Base-by-base conservation (phyloP, 2,113 vertebrate species). In the Charadrius vociferus region DNA sequence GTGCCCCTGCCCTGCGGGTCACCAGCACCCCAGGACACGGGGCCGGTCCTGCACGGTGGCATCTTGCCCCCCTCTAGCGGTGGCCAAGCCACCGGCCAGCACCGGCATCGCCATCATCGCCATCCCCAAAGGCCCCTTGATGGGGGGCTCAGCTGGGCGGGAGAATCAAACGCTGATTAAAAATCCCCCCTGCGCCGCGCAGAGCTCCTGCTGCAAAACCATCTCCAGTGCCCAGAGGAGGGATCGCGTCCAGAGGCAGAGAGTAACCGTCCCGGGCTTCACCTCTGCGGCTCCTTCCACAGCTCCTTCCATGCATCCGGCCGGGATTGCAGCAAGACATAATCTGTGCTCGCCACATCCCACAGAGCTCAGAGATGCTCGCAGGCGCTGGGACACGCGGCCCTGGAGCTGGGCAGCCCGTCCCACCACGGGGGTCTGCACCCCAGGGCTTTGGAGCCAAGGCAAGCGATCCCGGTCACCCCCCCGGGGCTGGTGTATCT, bases 41-140 rank as follows among this genome's bases (percentile, higher is more conserved):
- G 32, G 18, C 30, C 7, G 6, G 70, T 72, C 52, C 47, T 43
- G 45, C 85, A 41, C 21, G 5, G 82, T 92, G 95, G 88, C 95
- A 95, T 83, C 94, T 59, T 92, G 86, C 91, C 2, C 93, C 95
- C 95, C 82, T 92, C 95, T 96, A 95, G 96, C 3, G 79, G 94
- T 92, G 91, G 74, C 74, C 3, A 4, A 86, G 77, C 59, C 91
- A 79, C 34, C 3, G 2, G 63, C 77, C 81, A 17, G 37, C 74
- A 47, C 65, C 6, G 1, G 18, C 87, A 27, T 20, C 6, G 0
- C 62, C 79, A 27, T 14, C 91, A n/a, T 15, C 4, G 0, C 65
- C 81, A 36, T 22, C 71, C 56, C 4, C 4, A 0, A 47, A 52
- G 32, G 16, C 7, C 22, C 14, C 14, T 32, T 67, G 7, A 29